Percentiles rank a stretch among this genome's conserved stretches.
Evolutionary conservation across 2,113 vertebrate genomes (phyloP).

Genomic region (Chionodraco myersi): DNA sequence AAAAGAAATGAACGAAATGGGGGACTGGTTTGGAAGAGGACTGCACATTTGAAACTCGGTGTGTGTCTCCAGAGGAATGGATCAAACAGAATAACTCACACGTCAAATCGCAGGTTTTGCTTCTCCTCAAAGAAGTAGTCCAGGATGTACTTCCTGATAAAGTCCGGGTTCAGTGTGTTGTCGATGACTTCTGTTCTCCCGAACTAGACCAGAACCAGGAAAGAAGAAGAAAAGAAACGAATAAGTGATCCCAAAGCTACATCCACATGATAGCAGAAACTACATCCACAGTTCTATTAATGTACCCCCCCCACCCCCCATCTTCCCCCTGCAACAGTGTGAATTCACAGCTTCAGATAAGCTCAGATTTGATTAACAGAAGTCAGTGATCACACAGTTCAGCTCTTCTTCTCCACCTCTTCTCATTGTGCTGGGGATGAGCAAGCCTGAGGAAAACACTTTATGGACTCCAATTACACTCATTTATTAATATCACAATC

Average conservation of each 20-base stretch:
- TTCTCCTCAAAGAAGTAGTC: conserved; percentile 98
- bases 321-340: conserved; percentile 15
- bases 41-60: conserved; percentile 13
- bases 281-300: conserved; percentile 8
- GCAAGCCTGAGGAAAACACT: conserved; percentile 28
- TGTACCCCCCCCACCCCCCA: background rate
- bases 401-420: conserved; percentile 24
- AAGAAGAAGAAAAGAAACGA: conserved; percentile 11
- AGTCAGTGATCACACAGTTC: conserved; percentile 32
- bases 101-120: conserved; percentile 95
- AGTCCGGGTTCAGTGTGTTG: conserved; percentile 96
- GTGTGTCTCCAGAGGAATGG: conserved; percentile 48
- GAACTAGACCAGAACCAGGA: conserved; percentile 83
- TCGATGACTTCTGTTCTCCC: conserved; percentile 96
- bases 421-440: conserved; percentile 23
- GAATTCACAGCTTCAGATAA: conserved; percentile 40
- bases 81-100: conserved; percentile 88
- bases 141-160: conserved; percentile 94
- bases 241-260: conserved; percentile 12
- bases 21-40: conserved; percentile 36
- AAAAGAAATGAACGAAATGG: conserved; percentile 29
- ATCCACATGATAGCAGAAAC: background rate
- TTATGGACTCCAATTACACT: conserved; percentile 43
- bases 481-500: conserved; percentile 52
- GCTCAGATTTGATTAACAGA: conserved; percentile 57